phyloP scores from a whole-genome alignment of 2,113 vertebrate genomes.

The Sturnus vulgaris region DNA sequence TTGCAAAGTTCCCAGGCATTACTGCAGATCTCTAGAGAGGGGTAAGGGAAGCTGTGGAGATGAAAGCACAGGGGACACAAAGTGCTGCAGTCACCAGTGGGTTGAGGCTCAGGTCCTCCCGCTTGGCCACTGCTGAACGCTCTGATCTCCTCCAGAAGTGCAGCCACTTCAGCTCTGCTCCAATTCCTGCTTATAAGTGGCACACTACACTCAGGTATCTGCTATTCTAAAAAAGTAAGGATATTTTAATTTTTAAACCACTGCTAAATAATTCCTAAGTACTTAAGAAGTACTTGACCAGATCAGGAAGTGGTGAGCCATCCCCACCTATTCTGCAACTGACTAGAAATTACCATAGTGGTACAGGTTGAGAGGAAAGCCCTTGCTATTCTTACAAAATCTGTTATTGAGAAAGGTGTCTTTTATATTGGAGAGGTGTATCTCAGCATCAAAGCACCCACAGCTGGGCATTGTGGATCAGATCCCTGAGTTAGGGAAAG shows the following conservation, averaged over 20 bases:
- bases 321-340: neutral
- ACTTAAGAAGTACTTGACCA: neutral
- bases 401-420: neutral
- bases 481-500: neutral
- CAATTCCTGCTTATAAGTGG: neutral
- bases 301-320: neutral
- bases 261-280: neutral
- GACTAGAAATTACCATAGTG: neutral
- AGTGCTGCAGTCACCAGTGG: neutral
- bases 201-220: neutral
- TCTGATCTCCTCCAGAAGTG: neutral
- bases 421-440: neutral
- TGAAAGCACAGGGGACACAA: neutral
- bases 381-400: neutral
- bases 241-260: neutral
- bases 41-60: neutral
- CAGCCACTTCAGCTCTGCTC: neutral
- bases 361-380: neutral
- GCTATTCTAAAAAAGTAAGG: neutral
- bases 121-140: rapidly evolving
- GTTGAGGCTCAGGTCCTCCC: neutral
- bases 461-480: neutral
- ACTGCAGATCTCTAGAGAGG: neutral
- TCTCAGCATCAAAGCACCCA: neutral
- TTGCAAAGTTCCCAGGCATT: neutral